Base-by-base conservation (phyloP, 2,888 invertebrate species). In the Caenorhabditis sulstoni region DNA sequence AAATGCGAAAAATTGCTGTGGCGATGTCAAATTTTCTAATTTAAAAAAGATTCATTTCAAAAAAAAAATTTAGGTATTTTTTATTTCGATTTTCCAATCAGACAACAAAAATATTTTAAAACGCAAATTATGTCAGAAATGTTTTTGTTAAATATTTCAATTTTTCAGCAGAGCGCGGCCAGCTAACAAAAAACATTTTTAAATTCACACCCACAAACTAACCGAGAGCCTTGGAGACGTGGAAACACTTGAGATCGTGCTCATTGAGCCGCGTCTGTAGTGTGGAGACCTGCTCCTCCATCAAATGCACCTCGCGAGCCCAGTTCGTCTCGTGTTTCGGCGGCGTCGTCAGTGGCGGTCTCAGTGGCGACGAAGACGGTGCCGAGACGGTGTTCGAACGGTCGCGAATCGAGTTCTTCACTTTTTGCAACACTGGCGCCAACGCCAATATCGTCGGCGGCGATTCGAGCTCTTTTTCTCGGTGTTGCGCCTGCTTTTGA, bases 201-300 rank as follows among this genome's bases (percentile, higher is more conserved):
- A n/a, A n/a, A n/a, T n/a, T n/a, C n/a, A n/a, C n/a, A n/a, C n/a
- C n/a, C n/a, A n/a, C n/a, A 9, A 76, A 29, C 50, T 11, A 14
- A 76, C 76, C 68, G 0, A 78, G 37, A 14, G 73, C 59, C 55
- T 71, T 78, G 0, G 78, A 71, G 0, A 78, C 75, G 41, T 79
- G 71, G 8, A 77, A 73, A 22, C 82, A 82, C 50, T 81, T 22
- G 20, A 84, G 58, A 55, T 87, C 87, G n/a, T 74, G 64, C 20
- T 91, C 91, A 78, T 90, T 89, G 2, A 91, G 76, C 35, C 90
- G 86, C 7, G 90, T 90, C 74, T 91, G 89, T 1, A 91, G 82
- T 7, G 83, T 81, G 8, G 89, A 83, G 2, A 88, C 83, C 29
- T 91, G 85, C 70, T 91, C 88, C 49, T 90, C 87, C 76, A 90